Evolutionary conservation across 2,113 vertebrate species (phyloP).

Genomic region (Sphaerodactylus townsendi): DNA sequence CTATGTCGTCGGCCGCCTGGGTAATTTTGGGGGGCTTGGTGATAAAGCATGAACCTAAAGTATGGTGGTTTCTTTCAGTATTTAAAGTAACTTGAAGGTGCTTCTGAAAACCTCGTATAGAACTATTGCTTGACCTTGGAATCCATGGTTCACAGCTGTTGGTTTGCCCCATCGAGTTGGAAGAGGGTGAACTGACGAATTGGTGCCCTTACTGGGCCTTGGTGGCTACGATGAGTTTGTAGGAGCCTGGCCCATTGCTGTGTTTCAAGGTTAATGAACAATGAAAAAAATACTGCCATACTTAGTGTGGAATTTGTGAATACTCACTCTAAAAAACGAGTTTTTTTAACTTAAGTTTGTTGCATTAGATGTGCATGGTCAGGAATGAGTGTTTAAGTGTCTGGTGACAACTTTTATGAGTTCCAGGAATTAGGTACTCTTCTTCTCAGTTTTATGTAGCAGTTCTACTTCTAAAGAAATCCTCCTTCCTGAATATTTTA

Average conservation of each 20-base stretch:
- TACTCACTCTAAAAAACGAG: no score
- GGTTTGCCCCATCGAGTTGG: no score
- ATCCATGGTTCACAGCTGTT: not conserved
- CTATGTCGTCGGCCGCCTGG: slow-evolving; percentile 90
- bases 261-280: no score
- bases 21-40: slow-evolving; percentile 67
- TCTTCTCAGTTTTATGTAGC: not conserved
- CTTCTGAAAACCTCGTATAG: not conserved
- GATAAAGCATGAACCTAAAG: not conserved
- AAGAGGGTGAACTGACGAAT: no score
- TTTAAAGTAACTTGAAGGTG: not conserved
- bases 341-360: not conserved
- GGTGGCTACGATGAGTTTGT: no score
- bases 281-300: no score
- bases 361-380: not conserved
- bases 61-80: no score
- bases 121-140: not conserved
- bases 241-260: no score
- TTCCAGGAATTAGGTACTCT: not conserved
- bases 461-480: not conserved
- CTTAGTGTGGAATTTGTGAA: no score
- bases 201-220: no score
- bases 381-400: not conserved
- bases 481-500: slow-evolving; percentile 51
- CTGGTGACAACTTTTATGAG: not conserved